Evolutionary conservation across 2,113 vertebrate genomes (phyloP).

Genomic region (Sciurus niger): DNA sequence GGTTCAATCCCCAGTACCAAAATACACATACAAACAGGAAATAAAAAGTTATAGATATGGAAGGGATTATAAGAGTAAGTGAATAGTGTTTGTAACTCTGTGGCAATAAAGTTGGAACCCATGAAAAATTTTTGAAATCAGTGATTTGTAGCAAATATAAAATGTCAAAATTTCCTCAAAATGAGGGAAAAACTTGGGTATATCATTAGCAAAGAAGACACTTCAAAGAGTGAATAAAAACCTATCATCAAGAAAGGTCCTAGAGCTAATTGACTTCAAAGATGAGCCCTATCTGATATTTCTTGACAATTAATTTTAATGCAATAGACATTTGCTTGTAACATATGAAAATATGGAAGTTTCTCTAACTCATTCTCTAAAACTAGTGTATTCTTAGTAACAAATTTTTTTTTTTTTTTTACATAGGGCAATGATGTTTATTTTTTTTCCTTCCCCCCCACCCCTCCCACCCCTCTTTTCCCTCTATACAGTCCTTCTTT

Average conservation of each 20-base stretch:
- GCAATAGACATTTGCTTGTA: not conserved
- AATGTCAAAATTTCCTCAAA: not conserved
- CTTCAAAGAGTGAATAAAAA: not conserved
- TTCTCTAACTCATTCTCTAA: not conserved
- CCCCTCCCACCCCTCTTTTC: no score
- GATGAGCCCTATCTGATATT: not conserved
- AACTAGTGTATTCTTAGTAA: not conserved
- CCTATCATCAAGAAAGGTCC: not conserved
- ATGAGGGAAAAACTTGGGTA: not conserved
- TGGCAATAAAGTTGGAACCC: not conserved
- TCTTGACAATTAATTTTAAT: constrained; percentile 3
- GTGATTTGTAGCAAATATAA: not conserved
- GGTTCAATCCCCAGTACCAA: no score
- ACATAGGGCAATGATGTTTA: no score
- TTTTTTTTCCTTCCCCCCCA: no score
- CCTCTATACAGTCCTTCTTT: no score
- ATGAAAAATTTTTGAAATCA: not conserved
- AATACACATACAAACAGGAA: no score
- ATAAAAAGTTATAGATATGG: not conserved
- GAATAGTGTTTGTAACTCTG: not conserved
- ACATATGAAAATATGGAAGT: not conserved
- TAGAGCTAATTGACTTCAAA: not conserved
- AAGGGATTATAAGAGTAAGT: not conserved
- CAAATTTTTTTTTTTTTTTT: no score
- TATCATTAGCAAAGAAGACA: no score